Percentiles rank a stretch among this genome's conserved stretches.
Evolutionary conservation across 2,888 invertebrate species (phyloP).

Genomic region (Odontocolon sp.): DNA sequence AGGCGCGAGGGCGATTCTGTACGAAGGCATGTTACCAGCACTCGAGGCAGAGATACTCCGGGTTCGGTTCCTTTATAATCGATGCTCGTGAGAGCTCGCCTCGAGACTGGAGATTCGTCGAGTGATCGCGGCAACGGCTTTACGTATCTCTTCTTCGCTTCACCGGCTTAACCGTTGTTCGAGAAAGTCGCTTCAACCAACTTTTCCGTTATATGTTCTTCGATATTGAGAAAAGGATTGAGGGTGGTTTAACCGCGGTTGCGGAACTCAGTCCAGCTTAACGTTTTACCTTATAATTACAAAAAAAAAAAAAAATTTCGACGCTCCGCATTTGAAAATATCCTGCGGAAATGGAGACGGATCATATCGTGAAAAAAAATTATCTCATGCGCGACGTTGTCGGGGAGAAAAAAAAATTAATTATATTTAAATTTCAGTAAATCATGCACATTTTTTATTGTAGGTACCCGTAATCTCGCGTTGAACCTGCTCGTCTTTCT

Average conservation of each 20-base stretch:
- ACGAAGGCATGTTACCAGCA: slow-evolving; percentile 1
- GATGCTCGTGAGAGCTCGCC: slow-evolving; percentile 26
- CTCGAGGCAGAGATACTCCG: slow-evolving; percentile 31
- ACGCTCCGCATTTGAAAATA: no score
- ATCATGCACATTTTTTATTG: background rate
- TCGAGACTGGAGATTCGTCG: slow-evolving; percentile 29
- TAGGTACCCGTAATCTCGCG: no score
- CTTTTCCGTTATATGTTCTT: slow-evolving; percentile 26
- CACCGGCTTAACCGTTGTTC: slow-evolving; percentile 46
- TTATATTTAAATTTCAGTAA: slow-evolving; percentile 16
- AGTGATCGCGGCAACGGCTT: slow-evolving; percentile 27
- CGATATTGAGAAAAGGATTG: slow-evolving; percentile 24
- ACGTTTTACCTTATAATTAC: no score
- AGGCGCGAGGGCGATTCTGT: slow-evolving; percentile 26
- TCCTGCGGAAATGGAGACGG: no score
- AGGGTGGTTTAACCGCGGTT: no score
- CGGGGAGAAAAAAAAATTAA: background rate
- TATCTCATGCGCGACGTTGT: no score
- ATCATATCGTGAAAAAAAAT: no score
- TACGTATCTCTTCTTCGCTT: slow-evolving; percentile 40
- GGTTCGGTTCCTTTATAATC: slow-evolving; percentile 24
- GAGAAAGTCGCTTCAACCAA: slow-evolving; percentile 44
- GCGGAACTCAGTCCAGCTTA: no score
- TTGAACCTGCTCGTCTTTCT: no score
- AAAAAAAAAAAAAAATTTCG: no score